These are phyloP conservation scores for Temnothorax curvispinosus DNA, from an alignment of 1,140 invertebrate species.

Conservation along the genomic window DNA sequence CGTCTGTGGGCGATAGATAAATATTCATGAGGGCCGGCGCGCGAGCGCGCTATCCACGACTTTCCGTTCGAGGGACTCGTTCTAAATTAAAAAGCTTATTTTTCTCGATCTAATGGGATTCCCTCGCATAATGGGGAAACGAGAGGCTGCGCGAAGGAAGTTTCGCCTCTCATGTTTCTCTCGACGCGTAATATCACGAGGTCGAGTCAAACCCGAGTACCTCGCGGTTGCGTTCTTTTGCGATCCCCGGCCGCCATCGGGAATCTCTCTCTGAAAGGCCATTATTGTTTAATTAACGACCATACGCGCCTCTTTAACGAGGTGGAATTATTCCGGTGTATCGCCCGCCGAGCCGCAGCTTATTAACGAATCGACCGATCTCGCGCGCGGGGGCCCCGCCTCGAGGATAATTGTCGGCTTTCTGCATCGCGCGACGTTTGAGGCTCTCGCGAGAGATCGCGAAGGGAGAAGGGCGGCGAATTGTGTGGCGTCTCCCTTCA, in stretches of 20 bases:
- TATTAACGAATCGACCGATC: constrained; percentile 66
- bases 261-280: constrained; percentile 2
- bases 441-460: constrained; percentile 24
- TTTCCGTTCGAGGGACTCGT: not conserved
- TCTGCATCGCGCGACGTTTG: not conserved
- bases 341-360: constrained; percentile 11
- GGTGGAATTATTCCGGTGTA: constrained; percentile 23
- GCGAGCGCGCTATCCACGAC: not conserved
- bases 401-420: constrained; percentile 59
- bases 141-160: not conserved
- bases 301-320: constrained; percentile 20
- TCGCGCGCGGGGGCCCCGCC: constrained; percentile 36
- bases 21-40: not conserved
- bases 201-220: not conserved
- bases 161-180: not conserved
- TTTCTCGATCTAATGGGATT: not conserved
- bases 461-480: constrained; percentile 21
- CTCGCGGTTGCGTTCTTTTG: not conserved
- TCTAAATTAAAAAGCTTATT: not conserved
- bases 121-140: not conserved
- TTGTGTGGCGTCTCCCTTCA: constrained; percentile 45
- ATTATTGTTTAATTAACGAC: constrained; percentile 47
- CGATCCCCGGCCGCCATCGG: not conserved
- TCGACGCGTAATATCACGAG: not conserved
- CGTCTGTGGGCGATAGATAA: not conserved